These are phyloP conservation scores for Pangasius djambal DNA, from an alignment of 2,797 vertebrate genomes.

Conservation along the genomic window DNA sequence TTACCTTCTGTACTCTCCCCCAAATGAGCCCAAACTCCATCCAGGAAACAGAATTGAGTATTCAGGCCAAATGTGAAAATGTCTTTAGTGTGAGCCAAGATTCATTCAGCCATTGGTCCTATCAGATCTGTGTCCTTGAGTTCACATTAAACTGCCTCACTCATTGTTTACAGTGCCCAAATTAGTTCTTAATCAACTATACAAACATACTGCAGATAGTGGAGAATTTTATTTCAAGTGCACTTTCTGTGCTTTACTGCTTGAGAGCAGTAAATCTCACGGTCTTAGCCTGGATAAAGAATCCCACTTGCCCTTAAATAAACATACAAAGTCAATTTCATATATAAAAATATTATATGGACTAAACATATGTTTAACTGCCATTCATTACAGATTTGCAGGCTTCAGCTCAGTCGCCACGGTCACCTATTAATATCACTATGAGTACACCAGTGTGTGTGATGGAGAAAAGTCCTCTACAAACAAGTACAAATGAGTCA, in stretches of 20 bases:
- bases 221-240: neutral
- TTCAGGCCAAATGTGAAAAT: neutral
- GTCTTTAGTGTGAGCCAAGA: neutral
- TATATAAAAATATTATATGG: neutral
- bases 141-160: neutral
- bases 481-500: slow-evolving; percentile 45
- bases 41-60: neutral
- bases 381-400: slow-evolving; percentile 29
- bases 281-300: neutral
- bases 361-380: slow-evolving; percentile 26
- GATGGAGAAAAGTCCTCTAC: slow-evolving; percentile 2
- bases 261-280: neutral
- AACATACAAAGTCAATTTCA: neutral
- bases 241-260: neutral
- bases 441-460: slow-evolving; percentile 28
- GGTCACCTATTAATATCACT: slow-evolving; percentile 27
- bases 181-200: neutral
- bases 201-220: neutral
- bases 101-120: neutral
- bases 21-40: neutral
- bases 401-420: slow-evolving; percentile 2
- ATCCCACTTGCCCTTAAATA: neutral
- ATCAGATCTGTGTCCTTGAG: slow-evolving; percentile 3
- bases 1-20: neutral
- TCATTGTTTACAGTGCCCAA: neutral